These are phyloP conservation scores for Criorhina ranunculi DNA, from an alignment of 2,888 invertebrate species.

Conservation along the genomic window DNA sequence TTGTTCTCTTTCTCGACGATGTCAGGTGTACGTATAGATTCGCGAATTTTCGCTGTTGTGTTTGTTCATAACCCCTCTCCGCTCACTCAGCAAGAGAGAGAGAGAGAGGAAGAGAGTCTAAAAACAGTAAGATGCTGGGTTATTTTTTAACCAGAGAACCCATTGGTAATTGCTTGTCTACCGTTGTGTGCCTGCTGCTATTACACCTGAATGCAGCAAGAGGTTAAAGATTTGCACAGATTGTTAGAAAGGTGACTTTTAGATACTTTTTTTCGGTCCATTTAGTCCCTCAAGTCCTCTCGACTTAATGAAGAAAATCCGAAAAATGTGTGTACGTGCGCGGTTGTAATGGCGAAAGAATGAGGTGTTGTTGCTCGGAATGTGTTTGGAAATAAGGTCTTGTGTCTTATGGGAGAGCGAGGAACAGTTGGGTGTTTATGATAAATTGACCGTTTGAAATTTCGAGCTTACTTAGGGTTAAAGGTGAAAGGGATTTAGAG, in stretches of 20 bases:
- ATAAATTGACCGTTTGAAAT: not conserved
- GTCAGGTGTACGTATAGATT: constrained; percentile 74
- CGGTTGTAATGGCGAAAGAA: constrained; percentile 51
- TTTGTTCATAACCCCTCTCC: constrained; percentile 8
- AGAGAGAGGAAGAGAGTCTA: not conserved
- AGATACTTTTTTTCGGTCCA: not conserved
- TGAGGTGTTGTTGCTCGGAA: constrained; percentile 45
- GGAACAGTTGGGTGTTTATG: not conserved
- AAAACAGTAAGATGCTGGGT: constrained; percentile 68
- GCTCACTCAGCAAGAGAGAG: not conserved
- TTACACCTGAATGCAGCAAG: constrained; percentile 72
- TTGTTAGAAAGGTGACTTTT: constrained; percentile 66
- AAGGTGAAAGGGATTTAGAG: no score
- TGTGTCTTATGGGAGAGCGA: not conserved
- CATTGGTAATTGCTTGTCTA: constrained; percentile 73
- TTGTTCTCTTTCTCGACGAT: constrained; percentile 59
- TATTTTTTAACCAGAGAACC: constrained; percentile 42
- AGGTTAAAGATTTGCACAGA: constrained; percentile 71
- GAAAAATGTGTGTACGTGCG: constrained; percentile 53
- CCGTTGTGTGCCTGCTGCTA: constrained; percentile 63
- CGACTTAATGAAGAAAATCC: constrained; percentile 60
- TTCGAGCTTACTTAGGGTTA: no score
- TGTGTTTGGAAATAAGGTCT: constrained; percentile 22
- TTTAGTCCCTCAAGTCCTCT: constrained; percentile 45
- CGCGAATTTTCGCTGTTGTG: constrained; percentile 7